phyloP scores from a whole-genome alignment of 2,797 vertebrate genomes.

The Esox lucius region DNA sequence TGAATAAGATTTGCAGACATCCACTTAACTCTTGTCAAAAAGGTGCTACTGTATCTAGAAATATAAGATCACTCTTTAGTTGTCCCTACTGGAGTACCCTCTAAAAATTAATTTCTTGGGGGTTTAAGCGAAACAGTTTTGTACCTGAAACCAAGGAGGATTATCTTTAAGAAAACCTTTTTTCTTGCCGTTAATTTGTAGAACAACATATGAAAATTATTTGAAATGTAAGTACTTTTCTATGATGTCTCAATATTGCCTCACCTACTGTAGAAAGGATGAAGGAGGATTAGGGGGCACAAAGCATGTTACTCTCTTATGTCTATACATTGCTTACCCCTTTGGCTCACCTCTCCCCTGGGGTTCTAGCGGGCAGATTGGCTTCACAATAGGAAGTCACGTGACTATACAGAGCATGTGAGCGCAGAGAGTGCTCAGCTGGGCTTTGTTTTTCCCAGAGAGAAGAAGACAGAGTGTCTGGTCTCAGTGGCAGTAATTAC shows the following conservation, averaged over 20 bases:
- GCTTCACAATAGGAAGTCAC: conserved; percentile 8
- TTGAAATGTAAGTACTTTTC: neutral
- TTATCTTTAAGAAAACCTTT: neutral
- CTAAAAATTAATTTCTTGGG: too few relatives aligned
- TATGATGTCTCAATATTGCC: neutral
- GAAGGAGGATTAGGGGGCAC: neutral
- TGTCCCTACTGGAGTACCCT: too few relatives aligned
- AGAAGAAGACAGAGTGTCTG: conserved; percentile 61
- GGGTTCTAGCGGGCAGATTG: neutral
- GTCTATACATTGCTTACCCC: neutral
- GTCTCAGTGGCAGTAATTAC: conserved; percentile 63
- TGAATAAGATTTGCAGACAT: too few relatives aligned
- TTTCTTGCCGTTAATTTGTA: neutral
- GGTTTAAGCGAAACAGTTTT: too few relatives aligned
- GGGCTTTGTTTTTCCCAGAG: conserved; percentile 11
- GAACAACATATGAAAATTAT: neutral
- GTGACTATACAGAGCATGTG: conserved; percentile 26
- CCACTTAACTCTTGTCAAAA: too few relatives aligned
- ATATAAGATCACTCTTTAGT: too few relatives aligned
- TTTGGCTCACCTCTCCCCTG: neutral
- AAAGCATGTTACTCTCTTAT: neutral
- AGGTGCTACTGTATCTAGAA: too few relatives aligned
- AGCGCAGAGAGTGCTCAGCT: conserved; percentile 27
- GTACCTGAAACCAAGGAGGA: neutral
- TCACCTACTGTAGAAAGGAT: neutral